phyloP scores from a whole-genome alignment of 2,797 vertebrate genomes.

The Pangasius krempfi region DNA sequence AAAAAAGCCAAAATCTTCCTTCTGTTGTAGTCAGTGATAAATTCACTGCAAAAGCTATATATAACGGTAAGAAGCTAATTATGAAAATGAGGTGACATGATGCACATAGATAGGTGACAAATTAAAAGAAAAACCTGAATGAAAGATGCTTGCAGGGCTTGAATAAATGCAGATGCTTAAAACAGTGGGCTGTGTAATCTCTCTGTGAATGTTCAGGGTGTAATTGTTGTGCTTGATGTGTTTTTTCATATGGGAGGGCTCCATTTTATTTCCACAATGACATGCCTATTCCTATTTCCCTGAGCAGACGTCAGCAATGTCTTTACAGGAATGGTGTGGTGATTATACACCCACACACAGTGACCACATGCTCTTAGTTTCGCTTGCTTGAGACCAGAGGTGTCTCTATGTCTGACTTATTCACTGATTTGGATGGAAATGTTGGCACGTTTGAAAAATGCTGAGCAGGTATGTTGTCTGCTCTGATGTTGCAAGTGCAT shows the following conservation, averaged over 20 bases:
- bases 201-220: background rate
- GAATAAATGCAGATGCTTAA: background rate
- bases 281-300: background rate
- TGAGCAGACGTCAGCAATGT: background rate
- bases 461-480: constrained; percentile 50
- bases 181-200: background rate
- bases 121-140: background rate
- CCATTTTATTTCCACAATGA: background rate
- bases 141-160: background rate
- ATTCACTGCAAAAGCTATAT: no score
- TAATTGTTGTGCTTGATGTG: background rate
- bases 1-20: no score
- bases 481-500: constrained; percentile 52
- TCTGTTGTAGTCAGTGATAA: no score
- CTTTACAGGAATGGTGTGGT: background rate
- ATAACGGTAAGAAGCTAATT: background rate
- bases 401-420: background rate
- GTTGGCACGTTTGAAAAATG: constrained; percentile 9
- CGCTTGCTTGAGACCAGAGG: constrained; percentile 6
- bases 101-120: background rate
- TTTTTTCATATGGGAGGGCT: background rate
- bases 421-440: constrained; percentile 24
- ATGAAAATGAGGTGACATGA: background rate
- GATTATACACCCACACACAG: background rate
- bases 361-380: constrained; percentile 12